A percentile compares a stretch with the other conserved stretches of the same genome.
phyloP scores from a whole-genome alignment of 2,888 invertebrate genomes.

The Pomacea canaliculata region DNA sequence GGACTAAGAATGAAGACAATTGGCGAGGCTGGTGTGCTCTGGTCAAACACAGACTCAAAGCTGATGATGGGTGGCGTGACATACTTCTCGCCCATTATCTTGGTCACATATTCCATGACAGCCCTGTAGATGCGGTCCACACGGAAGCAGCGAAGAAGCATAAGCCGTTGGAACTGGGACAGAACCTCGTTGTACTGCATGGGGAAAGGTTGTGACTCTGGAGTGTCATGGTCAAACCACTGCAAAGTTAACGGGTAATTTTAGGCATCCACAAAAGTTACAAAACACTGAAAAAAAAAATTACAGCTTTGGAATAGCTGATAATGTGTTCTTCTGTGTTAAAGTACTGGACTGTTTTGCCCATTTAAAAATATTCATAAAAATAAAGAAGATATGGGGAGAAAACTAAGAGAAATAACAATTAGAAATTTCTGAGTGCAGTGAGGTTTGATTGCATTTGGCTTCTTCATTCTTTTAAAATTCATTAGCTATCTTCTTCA shows the following conservation, averaged over 20 bases:
- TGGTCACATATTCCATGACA: conserved; percentile 85
- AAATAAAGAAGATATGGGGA: too few relatives aligned
- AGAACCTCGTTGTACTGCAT: conserved; percentile 78
- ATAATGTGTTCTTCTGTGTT: neutral
- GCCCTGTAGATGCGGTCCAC: conserved; percentile 89
- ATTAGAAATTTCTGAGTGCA: too few relatives aligned
- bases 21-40: conserved; percentile 80
- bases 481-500: too few relatives aligned
- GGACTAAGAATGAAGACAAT: conserved; percentile 72
- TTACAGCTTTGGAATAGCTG: neutral
- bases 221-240: conserved; percentile 89
- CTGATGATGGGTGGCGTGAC: conserved; percentile 90
- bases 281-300: neutral
- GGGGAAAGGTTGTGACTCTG: conserved; percentile 82
- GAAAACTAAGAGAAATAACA: too few relatives aligned
- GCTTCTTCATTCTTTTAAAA: too few relatives aligned
- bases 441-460: too few relatives aligned
- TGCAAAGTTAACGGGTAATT: conserved; percentile 61
- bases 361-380: too few relatives aligned
- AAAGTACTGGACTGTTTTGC: neutral
- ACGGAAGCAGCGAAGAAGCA: conserved; percentile 90
- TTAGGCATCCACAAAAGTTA: neutral
- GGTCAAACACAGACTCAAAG: conserved; percentile 86
- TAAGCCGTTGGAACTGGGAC: conserved; percentile 78
- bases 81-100: conserved; percentile 87